These are phyloP conservation scores for Magallana ariakensis DNA, from an alignment of 1,140 invertebrate species.

Conservation along the genomic window DNA sequence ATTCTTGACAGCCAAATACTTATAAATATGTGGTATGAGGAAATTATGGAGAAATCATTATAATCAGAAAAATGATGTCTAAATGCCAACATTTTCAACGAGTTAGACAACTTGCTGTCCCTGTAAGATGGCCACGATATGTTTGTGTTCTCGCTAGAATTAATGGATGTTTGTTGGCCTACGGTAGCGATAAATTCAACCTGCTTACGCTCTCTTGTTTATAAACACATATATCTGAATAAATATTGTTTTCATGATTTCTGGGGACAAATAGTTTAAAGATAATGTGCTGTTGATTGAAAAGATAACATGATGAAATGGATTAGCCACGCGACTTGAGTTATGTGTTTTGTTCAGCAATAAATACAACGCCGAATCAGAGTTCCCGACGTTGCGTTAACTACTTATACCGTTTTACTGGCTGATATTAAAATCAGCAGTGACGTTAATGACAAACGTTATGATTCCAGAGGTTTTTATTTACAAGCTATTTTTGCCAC, in stretches of 20 bases:
- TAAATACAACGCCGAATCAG: background rate
- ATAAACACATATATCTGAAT: background rate
- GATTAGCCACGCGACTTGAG: slow-evolving; percentile 32
- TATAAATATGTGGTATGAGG: slow-evolving; percentile 2
- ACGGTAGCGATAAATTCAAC: background rate
- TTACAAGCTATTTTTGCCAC: slow-evolving; percentile 24
- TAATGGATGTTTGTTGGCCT: background rate
- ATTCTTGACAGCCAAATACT: slow-evolving; percentile 7
- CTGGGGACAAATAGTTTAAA: slow-evolving; percentile 27
- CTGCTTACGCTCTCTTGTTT: background rate
- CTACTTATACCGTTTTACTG: background rate
- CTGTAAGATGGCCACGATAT: background rate
- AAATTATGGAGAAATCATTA: background rate
- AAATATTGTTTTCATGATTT: slow-evolving; percentile 33
- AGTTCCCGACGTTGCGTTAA: background rate
- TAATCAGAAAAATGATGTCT: background rate
- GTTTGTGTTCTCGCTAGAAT: background rate
- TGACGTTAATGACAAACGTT: slow-evolving; percentile 13
- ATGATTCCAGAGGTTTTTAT: slow-evolving; percentile 24
- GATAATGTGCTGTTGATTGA: slow-evolving; percentile 31
- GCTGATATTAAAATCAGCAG: background rate
- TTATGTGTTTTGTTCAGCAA: slow-evolving; percentile 4
- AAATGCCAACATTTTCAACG: background rate
- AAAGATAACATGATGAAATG: slow-evolving; percentile 35
- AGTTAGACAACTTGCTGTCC: background rate